Percentiles rank a stretch among this genome's conserved stretches.
Evolutionary conservation across 2,888 invertebrate genomes (phyloP).

Genomic region (Eristalis pertinax): DNA sequence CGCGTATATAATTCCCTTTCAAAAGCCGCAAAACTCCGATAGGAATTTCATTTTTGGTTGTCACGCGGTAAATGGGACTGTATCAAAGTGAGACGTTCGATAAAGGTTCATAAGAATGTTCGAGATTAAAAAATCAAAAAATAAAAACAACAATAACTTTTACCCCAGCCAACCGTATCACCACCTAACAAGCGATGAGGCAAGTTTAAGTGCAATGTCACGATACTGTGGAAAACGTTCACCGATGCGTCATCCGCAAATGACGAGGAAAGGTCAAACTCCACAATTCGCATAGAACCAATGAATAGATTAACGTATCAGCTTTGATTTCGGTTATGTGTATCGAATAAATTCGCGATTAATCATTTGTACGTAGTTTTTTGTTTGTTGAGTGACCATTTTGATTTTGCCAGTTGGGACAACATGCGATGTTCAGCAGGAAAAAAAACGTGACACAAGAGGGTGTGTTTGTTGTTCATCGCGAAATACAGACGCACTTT

Average conservation of each 20-base stretch:
- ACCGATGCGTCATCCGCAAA: not conserved
- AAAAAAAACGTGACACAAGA: too few relatives aligned
- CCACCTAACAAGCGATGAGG: not conserved
- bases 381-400: not conserved
- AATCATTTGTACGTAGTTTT: not conserved
- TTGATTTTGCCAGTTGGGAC: too few relatives aligned
- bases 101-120: not conserved
- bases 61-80: not conserved
- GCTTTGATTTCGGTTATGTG: not conserved
- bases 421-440: too few relatives aligned
- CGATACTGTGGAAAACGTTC: not conserved
- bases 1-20: not conserved
- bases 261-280: not conserved
- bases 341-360: not conserved
- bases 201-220: not conserved
- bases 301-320: not conserved
- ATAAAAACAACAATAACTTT: not conserved
- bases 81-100: not conserved
- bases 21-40: not conserved
- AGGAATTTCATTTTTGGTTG: not conserved
- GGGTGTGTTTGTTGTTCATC: too few relatives aligned
- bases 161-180: not conserved
- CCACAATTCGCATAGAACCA: not conserved
- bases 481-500: too few relatives aligned
- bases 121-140: not conserved